Evolutionary conservation across 2,113 vertebrate species (phyloP), one percentile per base, ranked within the genome.

Genomic region (Microtus montanus): DNA sequence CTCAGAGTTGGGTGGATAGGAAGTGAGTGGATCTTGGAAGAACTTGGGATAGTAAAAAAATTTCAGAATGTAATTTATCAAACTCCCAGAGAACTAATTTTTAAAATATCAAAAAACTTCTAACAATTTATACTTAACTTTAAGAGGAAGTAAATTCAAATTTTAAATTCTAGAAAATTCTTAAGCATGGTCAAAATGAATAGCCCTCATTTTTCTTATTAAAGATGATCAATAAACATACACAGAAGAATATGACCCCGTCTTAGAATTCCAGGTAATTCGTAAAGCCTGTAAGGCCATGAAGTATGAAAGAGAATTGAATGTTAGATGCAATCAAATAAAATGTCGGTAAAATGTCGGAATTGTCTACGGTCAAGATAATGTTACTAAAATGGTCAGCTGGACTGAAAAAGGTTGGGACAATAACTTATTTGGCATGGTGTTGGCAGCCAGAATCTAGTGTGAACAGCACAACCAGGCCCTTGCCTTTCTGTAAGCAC

Each of bases 371-470:
- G 30, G 33, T 91, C 85, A 91, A 49, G 94, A 92, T 0, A 70
- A 90, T 95, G 4, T 41, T 70, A 30, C 63, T 94, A 79, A 70
- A 92, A 80, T 75, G 66, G 47, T 82, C 38, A 74, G 13, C 79
- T 0, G 10, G 15, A 68, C 22, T 66, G 70, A 74, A n/a, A n/a
- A 82, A 95, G 64, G 24, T 61, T 89, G 71, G 93, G 88, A 87
- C 2, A 41, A 78, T 94, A 30, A 44, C 30, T 75, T 54, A 0
- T 93, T 52, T 63, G 94, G 92, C 93, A 71, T 11, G 20, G 64
- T 90, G 78, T 41, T 92, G 90, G 82, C 86, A 95, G 15, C 28
- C 47, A 19, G 13, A 82, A 96, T 95, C 28, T 33, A 0, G 54
- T 75, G 9, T 85, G 86, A 87, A 75, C 77, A 28, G 2, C 8